A percentile compares a stretch with the other conserved stretches of the same genome.
Evolutionary conservation across 2,113 vertebrate species (phyloP).

Genomic region (Sebastes schlegelii): DNA sequence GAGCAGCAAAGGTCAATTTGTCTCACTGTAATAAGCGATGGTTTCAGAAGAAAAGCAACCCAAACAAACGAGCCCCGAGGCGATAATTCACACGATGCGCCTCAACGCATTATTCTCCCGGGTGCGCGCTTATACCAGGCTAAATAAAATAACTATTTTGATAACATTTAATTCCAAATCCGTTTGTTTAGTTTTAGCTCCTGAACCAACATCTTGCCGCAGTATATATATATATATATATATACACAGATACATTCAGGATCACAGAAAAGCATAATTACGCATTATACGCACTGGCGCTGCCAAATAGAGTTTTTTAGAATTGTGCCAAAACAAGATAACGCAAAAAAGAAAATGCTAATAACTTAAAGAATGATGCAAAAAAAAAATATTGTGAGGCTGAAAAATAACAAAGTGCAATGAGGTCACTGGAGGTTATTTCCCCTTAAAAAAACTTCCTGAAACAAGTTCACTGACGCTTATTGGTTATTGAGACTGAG

Average conservation of each 20-base stretch:
- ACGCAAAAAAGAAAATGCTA: background rate
- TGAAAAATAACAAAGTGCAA: background rate
- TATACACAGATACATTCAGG: background rate
- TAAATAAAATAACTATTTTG: slow-evolving; percentile 70
- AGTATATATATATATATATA: background rate
- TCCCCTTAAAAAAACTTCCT: slow-evolving; percentile 5
- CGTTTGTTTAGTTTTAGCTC: slow-evolving; percentile 34
- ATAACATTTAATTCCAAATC: slow-evolving; percentile 76
- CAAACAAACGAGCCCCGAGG: slow-evolving; percentile 86
- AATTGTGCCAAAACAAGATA: background rate
- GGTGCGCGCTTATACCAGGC: slow-evolving; percentile 68
- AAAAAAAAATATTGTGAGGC: background rate
- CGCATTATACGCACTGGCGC: background rate
- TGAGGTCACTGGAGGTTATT: slow-evolving; percentile 29
- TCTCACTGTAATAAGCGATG: slow-evolving; percentile 85
- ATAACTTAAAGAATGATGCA: background rate
- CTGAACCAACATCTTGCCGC: background rate
- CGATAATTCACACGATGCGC: slow-evolving; percentile 66
- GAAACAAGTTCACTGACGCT: slow-evolving; percentile 37
- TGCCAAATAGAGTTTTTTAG: background rate
- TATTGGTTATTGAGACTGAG: slow-evolving; percentile 39
- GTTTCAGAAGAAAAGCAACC: slow-evolving; percentile 87
- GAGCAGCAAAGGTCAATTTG: slow-evolving; percentile 86
- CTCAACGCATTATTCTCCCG: slow-evolving; percentile 67
- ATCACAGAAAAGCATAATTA: background rate